Conservation (phyloP, 53 echinoderm and acorn worm genomes). For the Crossaster papposus region DNA sequence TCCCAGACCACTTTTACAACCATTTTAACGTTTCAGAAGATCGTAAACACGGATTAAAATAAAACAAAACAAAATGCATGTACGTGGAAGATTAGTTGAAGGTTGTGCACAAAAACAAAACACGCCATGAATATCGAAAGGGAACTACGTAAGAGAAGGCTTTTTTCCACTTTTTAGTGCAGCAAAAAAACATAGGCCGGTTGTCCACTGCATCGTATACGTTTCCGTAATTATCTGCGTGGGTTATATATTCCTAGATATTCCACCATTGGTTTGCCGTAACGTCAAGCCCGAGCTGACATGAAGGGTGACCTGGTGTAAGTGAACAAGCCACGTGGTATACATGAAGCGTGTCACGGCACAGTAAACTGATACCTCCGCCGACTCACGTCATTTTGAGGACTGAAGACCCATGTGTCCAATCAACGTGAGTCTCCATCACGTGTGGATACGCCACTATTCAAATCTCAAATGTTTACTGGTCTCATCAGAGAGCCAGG, state of each 20-base stretch:
- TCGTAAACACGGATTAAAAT: no score
- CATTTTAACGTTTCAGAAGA: no score
- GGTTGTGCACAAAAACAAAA: no score
- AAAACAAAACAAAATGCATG: no score
- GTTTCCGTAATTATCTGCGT: background rate
- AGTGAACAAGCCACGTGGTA: conserved; percentile 8
- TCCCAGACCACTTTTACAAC: no score
- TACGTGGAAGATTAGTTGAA: no score
- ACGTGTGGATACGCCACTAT: background rate
- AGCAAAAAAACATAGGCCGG: no score
- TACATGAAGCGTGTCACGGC: background rate
- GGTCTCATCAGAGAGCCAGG: background rate
- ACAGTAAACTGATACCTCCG: background rate
- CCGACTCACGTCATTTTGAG: background rate
- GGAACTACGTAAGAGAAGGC: no score
- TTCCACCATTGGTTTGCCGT: background rate
- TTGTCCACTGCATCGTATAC: background rate
- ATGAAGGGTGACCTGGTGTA: background rate
- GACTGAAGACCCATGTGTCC: background rate
- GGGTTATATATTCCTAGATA: background rate
- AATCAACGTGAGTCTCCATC: background rate
- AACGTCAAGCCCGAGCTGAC: background rate
- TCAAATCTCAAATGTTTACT: background rate
- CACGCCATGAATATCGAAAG: no score
- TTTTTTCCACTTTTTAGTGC: no score